A percentile compares a stretch with the other conserved stretches of the same genome.
These are phyloP conservation scores for Periparus ater DNA, from an alignment of 2,797 vertebrate species.

Conservation along the genomic window DNA sequence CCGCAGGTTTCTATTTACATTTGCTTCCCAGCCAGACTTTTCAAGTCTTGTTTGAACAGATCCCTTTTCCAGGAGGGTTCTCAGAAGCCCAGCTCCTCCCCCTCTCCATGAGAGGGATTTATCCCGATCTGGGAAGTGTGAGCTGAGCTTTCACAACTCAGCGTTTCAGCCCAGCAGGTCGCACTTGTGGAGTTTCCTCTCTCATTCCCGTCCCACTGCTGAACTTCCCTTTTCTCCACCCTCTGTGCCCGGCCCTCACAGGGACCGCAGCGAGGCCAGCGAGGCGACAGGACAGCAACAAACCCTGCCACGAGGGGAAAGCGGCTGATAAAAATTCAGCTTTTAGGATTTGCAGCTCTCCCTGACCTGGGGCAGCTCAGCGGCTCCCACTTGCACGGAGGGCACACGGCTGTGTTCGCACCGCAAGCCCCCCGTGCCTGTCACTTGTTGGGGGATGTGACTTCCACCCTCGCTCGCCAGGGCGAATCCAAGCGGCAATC, in stretches of 20 bases:
- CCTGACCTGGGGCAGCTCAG: accelerated
- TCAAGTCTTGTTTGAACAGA: not conserved
- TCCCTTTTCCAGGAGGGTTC: not conserved
- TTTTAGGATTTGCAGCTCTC: accelerated
- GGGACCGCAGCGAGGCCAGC: accelerated
- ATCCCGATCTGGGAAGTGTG: not conserved
- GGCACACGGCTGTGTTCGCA: not conserved
- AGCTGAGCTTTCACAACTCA: not conserved
- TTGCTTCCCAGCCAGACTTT: not conserved
- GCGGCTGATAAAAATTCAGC: accelerated
- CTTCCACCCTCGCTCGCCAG: not conserved
- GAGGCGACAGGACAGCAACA: accelerated
- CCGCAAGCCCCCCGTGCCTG: accelerated
- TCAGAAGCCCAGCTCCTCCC: not conserved
- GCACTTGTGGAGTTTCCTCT: not conserved
- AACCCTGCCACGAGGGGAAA: accelerated
- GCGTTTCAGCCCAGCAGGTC: not conserved
- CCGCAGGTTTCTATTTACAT: not conserved
- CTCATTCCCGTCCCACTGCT: not conserved
- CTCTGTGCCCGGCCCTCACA: accelerated
- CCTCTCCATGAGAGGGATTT: not conserved
- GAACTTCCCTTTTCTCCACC: not conserved
- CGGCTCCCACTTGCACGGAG: accelerated
- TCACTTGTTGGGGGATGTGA: accelerated
- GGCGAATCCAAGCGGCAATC: not conserved